A percentile compares a stretch with the other conserved stretches of the same genome.
Conservation (phyloP, 2,113 vertebrate genomes). For the Ramphastos sulfuratus region DNA sequence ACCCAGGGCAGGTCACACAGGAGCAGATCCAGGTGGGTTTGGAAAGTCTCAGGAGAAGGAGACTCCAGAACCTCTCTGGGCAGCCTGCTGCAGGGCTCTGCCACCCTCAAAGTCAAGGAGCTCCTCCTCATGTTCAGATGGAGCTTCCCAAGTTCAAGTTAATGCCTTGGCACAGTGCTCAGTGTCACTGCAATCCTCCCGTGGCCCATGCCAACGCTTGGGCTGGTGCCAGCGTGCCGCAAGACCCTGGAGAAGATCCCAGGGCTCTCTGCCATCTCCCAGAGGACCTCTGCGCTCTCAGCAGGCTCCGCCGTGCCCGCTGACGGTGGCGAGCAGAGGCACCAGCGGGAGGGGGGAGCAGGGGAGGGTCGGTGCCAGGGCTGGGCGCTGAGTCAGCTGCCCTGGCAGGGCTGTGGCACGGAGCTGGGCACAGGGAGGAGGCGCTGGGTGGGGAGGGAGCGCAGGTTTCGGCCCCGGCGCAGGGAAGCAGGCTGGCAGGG, state of each 20-base stretch:
- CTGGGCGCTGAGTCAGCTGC: not conserved
- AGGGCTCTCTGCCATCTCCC: accelerated
- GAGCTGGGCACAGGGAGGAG: not conserved
- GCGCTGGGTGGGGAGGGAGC: not conserved
- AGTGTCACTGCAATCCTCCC: accelerated
- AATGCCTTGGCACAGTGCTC: not conserved
- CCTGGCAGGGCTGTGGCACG: not conserved
- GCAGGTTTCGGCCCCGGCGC: not conserved
- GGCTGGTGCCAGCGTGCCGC: not conserved
- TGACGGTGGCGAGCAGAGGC: accelerated
- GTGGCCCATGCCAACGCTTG: accelerated
- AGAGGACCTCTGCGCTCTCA: not conserved
- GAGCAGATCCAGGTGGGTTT: too few species aligned
- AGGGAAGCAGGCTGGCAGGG: not conserved
- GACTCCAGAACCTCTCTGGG: too few species aligned
- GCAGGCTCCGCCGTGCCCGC: accelerated
- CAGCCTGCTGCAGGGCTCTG: too few species aligned
- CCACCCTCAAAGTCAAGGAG: too few species aligned
- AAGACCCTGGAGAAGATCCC: not conserved
- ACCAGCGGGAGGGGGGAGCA: not conserved
- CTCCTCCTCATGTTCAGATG: too few species aligned
- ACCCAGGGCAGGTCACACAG: too few species aligned
- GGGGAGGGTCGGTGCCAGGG: not conserved
- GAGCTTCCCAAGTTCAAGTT: too few species aligned
- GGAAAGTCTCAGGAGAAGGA: too few species aligned